A percentile compares a stretch with the other conserved stretches of the same genome.
Evolutionary conservation across 2,888 invertebrate genomes (phyloP).

Genomic region (Magallana nippona): DNA sequence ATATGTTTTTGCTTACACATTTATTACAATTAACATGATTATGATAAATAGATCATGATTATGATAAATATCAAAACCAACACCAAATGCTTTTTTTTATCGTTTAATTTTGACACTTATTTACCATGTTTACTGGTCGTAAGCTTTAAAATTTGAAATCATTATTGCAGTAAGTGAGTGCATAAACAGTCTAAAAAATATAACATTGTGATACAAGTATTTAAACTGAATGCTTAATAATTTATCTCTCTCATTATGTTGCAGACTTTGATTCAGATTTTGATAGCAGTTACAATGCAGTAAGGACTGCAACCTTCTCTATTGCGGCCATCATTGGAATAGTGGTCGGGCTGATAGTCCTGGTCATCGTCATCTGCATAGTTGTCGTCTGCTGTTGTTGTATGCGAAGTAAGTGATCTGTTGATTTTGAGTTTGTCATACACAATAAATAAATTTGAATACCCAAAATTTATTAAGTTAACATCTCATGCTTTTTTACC

Average conservation of each 20-base stretch:
- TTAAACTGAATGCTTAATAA: neutral
- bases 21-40: no score
- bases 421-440: neutral
- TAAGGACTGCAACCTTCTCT: neutral
- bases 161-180: no score
- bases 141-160: no score
- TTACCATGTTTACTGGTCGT: no score
- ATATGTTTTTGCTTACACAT: no score
- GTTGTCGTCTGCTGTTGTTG: constrained; percentile 2
- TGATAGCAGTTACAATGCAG: neutral
- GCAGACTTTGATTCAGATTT: neutral
- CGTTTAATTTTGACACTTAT: no score
- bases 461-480: no score
- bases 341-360: neutral
- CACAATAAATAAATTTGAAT: no score
- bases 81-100: no score
- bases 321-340: neutral
- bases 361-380: neutral
- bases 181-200: neutral
- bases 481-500: no score
- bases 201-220: neutral
- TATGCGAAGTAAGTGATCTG: neutral
- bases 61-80: no score
- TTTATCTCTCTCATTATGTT: neutral
- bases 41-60: no score